Base-by-base conservation (phyloP, 2,888 invertebrate genomes). In the Leptinotarsa haldemani region DNA sequence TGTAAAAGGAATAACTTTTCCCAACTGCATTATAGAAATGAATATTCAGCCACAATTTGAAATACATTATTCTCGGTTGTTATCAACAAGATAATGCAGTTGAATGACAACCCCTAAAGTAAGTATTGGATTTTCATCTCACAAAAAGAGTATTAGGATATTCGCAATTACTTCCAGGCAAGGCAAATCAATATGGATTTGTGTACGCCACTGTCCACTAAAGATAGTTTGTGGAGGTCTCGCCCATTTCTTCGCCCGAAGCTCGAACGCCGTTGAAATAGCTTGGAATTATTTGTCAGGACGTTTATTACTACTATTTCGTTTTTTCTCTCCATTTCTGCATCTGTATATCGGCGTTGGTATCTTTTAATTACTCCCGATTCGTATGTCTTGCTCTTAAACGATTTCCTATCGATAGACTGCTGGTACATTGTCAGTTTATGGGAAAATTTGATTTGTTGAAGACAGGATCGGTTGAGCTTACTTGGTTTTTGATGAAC, bases 331-430 rank as follows among this genome's bases (percentile, higher is more conserved):
- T 76, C 76, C 76, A 78, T 79, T 80, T 76, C 78, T 80, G 76
- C 56, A 53, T 73, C 76, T 78, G 74, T 79, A 80, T 80, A 79
- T 78, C 71, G 75, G 80, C 78, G 78, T 79, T 80, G 79, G 79
- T 79, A 80, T 80, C 80, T 80, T 78, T 77, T 80, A 80, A 80
- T 80, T 80, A 80, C 78, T 80, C 75, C 40, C 71, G 73, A 68
- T 68, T 68, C 68, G 20, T 68, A 53, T 56, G 56, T 68, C 68
- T 68, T 68, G 68, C 68, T 47, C 46, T 68, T 22, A 56, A 68
- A 68, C 56, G 68, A 68, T 68, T 56, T 68, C 53, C 68, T 56
- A 68, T 56, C 68, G 68, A 68, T 68, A 40, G 68, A 46, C 48
- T 40, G 68, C 53, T 67, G 46, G 68, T 56, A 58, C 47, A 46